Evolutionary conservation across 2,113 vertebrate genomes (phyloP).

Genomic region (Chloropsis cyanopogon): DNA sequence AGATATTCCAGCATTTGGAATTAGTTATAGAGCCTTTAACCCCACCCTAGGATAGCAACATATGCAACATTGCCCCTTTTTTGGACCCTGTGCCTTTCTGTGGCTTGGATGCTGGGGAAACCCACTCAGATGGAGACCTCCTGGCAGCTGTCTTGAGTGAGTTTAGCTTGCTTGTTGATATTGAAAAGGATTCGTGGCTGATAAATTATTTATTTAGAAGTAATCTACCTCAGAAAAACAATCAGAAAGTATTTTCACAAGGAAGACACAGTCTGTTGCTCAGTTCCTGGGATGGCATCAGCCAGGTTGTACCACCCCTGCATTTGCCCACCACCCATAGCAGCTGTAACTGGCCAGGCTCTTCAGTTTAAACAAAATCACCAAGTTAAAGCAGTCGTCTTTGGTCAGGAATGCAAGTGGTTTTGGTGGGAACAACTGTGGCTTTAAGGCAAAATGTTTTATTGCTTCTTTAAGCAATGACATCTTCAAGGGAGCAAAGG

Average conservation of each 20-base stretch:
- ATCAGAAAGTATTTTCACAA: not conserved
- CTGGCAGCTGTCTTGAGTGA: not conserved
- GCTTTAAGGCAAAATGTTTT: constrained; percentile 34
- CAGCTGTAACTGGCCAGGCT: not conserved
- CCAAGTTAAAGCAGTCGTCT: not conserved
- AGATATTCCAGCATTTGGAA: not conserved
- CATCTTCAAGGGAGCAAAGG: constrained; percentile 31
- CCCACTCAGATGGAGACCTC: not conserved
- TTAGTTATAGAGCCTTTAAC: not conserved
- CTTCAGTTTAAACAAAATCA: not conserved
- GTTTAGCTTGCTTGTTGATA: not conserved
- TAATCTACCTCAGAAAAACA: not conserved
- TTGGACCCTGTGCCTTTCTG: not conserved
- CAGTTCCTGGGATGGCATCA: not conserved
- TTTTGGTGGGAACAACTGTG: not conserved
- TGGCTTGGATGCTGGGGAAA: not conserved
- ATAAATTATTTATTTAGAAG: not conserved
- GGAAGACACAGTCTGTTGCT: not conserved
- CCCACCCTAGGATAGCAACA: not conserved
- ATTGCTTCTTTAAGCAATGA: constrained; percentile 39
- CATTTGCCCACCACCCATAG: not conserved
- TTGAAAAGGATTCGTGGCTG: not conserved
- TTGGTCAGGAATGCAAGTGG: not conserved
- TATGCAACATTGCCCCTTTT: not conserved
- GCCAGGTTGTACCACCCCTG: not conserved